Conservation (phyloP, 2,888 invertebrate species). For the Tenthredo scrophulariae region DNA sequence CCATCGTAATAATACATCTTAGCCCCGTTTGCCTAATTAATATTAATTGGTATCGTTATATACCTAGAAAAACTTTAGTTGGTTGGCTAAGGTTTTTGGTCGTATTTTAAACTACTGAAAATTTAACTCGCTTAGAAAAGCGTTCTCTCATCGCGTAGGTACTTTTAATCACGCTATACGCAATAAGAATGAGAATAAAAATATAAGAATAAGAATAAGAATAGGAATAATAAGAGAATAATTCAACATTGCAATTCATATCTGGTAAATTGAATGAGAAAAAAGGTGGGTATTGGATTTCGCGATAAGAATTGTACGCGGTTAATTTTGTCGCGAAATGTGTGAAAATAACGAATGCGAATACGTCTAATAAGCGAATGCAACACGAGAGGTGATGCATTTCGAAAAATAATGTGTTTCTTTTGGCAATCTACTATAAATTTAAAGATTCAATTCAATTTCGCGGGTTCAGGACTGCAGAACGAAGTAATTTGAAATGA, state of each 20-base stretch:
- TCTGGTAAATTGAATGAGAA: neutral
- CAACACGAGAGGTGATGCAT: neutral
- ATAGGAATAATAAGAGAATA: neutral
- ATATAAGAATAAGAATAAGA: neutral
- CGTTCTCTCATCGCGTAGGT: neutral
- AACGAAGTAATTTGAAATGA: slow-evolving; percentile 43
- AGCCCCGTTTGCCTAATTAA: slow-evolving; percentile 64
- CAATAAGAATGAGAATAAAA: neutral
- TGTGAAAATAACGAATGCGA: neutral
- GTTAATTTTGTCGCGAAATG: neutral
- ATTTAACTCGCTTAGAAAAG: neutral
- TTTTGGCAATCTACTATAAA: slow-evolving; percentile 45
- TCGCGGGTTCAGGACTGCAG: slow-evolving; percentile 63
- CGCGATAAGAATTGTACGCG: neutral
- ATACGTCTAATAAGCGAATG: neutral
- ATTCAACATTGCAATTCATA: neutral
- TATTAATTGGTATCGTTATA: slow-evolving; percentile 62
- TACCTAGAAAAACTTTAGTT: slow-evolving; percentile 31
- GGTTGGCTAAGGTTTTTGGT: slow-evolving; percentile 16
- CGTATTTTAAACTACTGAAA: slow-evolving; percentile 1
- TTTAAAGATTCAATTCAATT: slow-evolving; percentile 77
- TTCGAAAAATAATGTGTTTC: neutral
- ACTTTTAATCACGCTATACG: neutral
- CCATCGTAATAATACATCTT: slow-evolving; percentile 62
- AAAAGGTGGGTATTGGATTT: neutral